Percentiles rank a stretch among this genome's conserved stretches.
Conservation (phyloP, 2,888 invertebrate species). For the Mycalesis mineus region DNA sequence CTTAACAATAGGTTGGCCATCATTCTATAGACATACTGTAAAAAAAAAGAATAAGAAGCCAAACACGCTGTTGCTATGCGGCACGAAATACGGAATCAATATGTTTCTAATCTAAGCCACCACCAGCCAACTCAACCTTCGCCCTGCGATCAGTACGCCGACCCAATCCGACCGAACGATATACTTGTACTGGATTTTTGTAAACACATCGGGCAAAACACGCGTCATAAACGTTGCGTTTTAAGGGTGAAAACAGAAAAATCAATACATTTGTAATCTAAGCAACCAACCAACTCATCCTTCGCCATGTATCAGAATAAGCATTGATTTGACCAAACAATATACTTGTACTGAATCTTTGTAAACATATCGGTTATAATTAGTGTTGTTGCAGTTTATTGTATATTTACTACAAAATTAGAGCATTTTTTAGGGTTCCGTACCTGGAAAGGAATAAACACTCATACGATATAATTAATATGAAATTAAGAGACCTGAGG, state of each 20-base stretch:
- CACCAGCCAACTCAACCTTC: constrained; percentile 29
- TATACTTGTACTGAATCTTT: constrained; percentile 9
- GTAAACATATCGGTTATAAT: constrained; percentile 22
- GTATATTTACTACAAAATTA: no score
- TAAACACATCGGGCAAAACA: constrained; percentile 21
- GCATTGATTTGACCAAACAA: constrained; percentile 16
- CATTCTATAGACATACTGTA: background rate
- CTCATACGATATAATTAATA: no score
- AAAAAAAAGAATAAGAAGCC: background rate
- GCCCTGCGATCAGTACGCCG: constrained; percentile 24
- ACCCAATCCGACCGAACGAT: constrained; percentile 19
- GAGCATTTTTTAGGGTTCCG: no score
- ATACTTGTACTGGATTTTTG: constrained; percentile 11
- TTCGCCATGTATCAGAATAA: constrained; percentile 28
- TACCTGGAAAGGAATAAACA: no score
- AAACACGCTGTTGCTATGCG: background rate
- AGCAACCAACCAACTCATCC: constrained; percentile 26
- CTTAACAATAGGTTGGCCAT: no score
- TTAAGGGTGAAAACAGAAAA: no score
- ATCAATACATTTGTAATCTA: constrained; percentile 31
- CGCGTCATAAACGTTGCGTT: background rate
- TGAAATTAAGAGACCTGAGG: no score
- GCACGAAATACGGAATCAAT: constrained; percentile 21
- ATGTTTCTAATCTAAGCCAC: constrained; percentile 30
- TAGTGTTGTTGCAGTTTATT: background rate